These are phyloP conservation scores for Zosterops borbonicus DNA, from an alignment of 2,113 vertebrate species.

Conservation along the genomic window DNA sequence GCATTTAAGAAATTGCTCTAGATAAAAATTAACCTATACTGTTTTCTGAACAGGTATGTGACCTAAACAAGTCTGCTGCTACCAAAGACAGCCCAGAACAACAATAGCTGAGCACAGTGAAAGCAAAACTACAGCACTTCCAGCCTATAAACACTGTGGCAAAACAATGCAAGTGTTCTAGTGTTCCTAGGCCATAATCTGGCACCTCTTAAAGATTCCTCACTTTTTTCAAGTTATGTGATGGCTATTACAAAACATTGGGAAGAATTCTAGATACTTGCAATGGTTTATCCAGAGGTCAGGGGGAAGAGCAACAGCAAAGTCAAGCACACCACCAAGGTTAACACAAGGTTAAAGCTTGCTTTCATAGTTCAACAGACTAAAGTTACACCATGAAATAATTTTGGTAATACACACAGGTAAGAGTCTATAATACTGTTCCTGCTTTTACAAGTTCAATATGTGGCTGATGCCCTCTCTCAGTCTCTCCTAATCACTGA, in stretches of 20 bases:
- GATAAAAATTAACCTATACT: background rate
- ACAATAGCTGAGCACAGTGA: background rate
- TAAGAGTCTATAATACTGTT: background rate
- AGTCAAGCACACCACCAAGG: background rate
- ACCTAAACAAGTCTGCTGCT: background rate
- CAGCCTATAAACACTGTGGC: background rate
- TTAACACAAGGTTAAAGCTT: background rate
- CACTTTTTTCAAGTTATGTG: background rate
- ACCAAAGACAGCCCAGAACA: background rate
- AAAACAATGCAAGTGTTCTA: background rate
- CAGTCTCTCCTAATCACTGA: background rate
- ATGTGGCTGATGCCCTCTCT: fast-evolving
- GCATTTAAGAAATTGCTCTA: background rate
- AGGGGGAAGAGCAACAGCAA: background rate
- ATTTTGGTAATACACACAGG: background rate
- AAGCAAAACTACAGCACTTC: background rate
- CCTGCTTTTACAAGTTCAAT: background rate
- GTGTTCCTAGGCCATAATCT: background rate
- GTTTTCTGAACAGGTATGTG: background rate
- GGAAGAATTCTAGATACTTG: background rate
- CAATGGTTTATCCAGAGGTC: background rate
- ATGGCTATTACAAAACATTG: background rate
- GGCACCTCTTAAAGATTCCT: background rate
- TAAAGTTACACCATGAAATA: background rate
- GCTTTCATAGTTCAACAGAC: background rate